Percentiles rank a stretch among this genome's conserved stretches.
Conservation (phyloP, 92 coral and sea anemone genomes). For the Paramuricea clavata region DNA sequence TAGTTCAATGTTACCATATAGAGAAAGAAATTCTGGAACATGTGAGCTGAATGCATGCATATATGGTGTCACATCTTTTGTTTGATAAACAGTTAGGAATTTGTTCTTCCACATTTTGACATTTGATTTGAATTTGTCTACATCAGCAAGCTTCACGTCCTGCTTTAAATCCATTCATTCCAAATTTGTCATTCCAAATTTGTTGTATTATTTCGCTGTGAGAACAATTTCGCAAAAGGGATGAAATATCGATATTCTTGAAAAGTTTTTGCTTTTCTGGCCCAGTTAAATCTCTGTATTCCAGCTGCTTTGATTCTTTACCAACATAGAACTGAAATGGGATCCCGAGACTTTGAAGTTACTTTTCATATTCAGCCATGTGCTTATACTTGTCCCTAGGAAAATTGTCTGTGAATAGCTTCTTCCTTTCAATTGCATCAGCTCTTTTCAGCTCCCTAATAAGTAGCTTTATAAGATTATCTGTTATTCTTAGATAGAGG, state of each 20-base stretch:
- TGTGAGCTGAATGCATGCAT: slow-evolving; percentile 73
- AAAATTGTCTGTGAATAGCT: slow-evolving; percentile 44
- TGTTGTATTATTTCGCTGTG: slow-evolving; percentile 50
- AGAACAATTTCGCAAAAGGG: slow-evolving; percentile 55
- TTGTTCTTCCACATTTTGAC: slow-evolving; percentile 31
- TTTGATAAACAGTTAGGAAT: slow-evolving; percentile 61
- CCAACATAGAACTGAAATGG: slow-evolving; percentile 59
- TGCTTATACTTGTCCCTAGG: slow-evolving; percentile 53
- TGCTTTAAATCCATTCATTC: slow-evolving; percentile 63
- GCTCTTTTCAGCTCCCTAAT: background rate
- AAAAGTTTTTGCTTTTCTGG: slow-evolving; percentile 70
- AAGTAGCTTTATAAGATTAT: slow-evolving; percentile 19
- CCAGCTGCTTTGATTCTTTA: slow-evolving; percentile 62
- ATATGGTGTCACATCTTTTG: slow-evolving; percentile 28
- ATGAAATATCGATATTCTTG: slow-evolving; percentile 53
- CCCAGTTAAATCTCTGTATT: slow-evolving; percentile 72
- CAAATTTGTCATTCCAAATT: slow-evolving; percentile 66
- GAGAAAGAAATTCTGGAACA: slow-evolving; percentile 63
- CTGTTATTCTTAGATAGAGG: slow-evolving; percentile 9
- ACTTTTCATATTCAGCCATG: slow-evolving; percentile 73
- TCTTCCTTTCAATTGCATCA: slow-evolving; percentile 26
- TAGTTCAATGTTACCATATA: slow-evolving; percentile 57
- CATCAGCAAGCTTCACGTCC: slow-evolving; percentile 34
- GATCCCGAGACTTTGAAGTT: slow-evolving; percentile 52
- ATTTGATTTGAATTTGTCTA: background rate